These are phyloP conservation scores for Eonycteris spelaea DNA, from an alignment of 2,113 vertebrate species.

Conservation along the genomic window DNA sequence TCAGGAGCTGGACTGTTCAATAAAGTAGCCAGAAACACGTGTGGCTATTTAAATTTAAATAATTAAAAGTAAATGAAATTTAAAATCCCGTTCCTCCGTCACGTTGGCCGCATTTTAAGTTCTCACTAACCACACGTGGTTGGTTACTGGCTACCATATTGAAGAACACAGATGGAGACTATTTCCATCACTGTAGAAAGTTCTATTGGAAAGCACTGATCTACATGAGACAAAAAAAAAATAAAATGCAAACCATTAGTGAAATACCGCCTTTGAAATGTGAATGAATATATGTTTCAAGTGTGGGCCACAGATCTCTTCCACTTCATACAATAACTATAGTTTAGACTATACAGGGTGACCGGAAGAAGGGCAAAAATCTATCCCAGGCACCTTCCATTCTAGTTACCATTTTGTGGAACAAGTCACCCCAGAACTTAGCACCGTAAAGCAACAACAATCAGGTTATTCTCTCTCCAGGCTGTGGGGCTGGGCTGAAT, in stretches of 20 bases:
- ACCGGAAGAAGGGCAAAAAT: neutral
- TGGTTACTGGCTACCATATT: neutral
- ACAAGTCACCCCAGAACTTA: neutral
- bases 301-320: neutral
- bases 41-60: neutral
- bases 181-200: neutral
- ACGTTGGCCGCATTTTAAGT: neutral
- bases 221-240: neutral
- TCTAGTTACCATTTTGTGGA: neutral
- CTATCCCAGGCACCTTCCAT: neutral
- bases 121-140: neutral
- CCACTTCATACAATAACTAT: neutral
- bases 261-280: neutral
- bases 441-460: neutral
- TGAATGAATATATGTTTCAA: neutral
- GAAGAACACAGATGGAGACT: neutral
- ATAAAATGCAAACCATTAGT: neutral
- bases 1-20: neutral
- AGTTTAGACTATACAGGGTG: neutral
- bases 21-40: neutral
- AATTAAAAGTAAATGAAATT: neutral
- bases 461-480: neutral
- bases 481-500: neutral
- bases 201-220: neutral
- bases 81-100: neutral